Percentiles rank a stretch among this genome's conserved stretches.
Evolutionary conservation across 2,113 vertebrate species (phyloP).

Genomic region (Psilopsiagon aymara): DNA sequence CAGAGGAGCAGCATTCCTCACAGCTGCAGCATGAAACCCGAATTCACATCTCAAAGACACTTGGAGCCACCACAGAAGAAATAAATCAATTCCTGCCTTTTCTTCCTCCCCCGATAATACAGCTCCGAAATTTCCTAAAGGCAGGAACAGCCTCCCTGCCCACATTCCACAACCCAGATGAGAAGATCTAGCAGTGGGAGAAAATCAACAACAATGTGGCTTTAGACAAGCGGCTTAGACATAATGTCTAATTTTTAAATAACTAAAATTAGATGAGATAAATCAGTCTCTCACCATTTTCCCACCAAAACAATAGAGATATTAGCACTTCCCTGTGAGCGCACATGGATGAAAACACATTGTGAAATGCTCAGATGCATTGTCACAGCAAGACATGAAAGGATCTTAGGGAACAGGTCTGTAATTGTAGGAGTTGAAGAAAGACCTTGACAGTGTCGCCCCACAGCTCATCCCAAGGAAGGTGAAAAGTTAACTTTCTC

Average conservation of each 20-base stretch:
- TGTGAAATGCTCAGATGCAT: neutral
- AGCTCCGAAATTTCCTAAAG: neutral
- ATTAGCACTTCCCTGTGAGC: neutral
- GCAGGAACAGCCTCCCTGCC: neutral
- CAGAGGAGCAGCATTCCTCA: conserved; percentile 7
- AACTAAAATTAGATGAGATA: neutral
- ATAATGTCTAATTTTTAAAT: neutral
- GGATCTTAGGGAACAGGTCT: neutral
- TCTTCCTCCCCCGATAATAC: neutral
- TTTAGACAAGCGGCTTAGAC: neutral
- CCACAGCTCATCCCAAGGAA: neutral
- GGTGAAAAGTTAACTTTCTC: neutral
- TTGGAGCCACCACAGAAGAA: neutral
- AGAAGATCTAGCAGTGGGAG: neutral
- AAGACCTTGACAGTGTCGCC: neutral
- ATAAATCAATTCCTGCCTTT: neutral
- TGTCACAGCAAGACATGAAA: neutral
- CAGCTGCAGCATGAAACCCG: neutral
- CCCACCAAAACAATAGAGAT: neutral
- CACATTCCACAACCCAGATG: neutral
- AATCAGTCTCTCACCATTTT: neutral
- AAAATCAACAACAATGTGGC: neutral
- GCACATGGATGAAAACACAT: neutral
- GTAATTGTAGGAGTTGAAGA: neutral
- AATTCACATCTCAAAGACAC: neutral